These are phyloP conservation scores for Haemorhous mexicanus DNA, from an alignment of 2,113 vertebrate genomes.

Conservation along the genomic window DNA sequence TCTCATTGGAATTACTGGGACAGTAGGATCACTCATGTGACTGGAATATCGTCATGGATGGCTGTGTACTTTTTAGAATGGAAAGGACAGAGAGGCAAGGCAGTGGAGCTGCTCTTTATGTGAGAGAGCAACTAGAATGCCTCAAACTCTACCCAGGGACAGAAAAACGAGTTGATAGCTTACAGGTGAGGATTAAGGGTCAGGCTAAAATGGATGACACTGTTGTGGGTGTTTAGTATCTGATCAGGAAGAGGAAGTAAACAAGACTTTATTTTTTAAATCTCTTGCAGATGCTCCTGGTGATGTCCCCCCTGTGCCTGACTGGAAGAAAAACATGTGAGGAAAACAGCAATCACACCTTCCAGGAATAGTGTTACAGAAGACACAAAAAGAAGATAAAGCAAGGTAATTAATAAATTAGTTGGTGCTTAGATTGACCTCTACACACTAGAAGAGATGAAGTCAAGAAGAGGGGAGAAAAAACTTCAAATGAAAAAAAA, in stretches of 20 bases:
- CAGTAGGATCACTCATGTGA: too few relatives aligned
- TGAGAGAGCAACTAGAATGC: neutral
- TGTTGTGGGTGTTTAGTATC: neutral
- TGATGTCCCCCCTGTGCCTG: neutral
- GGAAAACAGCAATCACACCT: neutral
- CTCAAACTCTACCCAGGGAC: neutral
- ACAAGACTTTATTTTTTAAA: neutral
- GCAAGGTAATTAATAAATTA: neutral
- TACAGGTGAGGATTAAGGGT: neutral
- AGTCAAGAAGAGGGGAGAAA: neutral
- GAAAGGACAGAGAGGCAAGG: fast-evolving
- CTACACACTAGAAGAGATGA: neutral
- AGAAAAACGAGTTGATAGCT: fast-evolving
- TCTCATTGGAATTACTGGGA: neutral
- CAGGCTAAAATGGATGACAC: neutral
- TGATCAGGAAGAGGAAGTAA: neutral
- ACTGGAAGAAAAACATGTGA: neutral
- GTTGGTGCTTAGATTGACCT: neutral
- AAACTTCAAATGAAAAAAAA: too few relatives aligned
- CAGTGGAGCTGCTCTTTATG: neutral
- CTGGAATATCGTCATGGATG: neutral
- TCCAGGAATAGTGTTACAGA: neutral
- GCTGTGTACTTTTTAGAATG: neutral
- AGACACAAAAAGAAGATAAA: neutral
- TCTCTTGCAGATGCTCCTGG: neutral